These are phyloP conservation scores for Drosophila punjabiensis DNA, from an alignment of 1,140 invertebrate species.

Conservation along the genomic window DNA sequence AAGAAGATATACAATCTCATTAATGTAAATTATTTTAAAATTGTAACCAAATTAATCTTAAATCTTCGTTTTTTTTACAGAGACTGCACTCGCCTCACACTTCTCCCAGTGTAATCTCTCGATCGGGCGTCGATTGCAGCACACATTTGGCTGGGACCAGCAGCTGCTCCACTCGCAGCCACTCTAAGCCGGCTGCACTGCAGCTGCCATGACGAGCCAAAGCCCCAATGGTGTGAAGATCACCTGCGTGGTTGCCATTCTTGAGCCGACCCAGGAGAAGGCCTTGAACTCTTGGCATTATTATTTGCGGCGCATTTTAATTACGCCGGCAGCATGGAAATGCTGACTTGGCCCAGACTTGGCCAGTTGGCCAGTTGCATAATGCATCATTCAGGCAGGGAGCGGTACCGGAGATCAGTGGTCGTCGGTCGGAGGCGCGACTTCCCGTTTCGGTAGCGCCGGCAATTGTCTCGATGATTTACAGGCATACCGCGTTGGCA, in stretches of 20 bases:
- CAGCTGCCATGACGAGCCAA: constrained; percentile 56
- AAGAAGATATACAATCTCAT: not conserved
- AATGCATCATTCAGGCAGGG: constrained; percentile 50
- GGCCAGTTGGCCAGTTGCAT: constrained; percentile 34
- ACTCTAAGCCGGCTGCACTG: constrained; percentile 37
- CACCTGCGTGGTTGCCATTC: constrained; percentile 29
- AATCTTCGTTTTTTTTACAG: not conserved
- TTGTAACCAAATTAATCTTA: not conserved
- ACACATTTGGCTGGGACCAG: constrained; percentile 34
- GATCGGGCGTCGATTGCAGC: constrained; percentile 46
- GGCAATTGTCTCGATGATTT: constrained; percentile 75
- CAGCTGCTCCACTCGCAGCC: constrained; percentile 48
- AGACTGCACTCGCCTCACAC: not conserved
- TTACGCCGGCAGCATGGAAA: constrained; percentile 43
- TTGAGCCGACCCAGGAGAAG: constrained; percentile 30
- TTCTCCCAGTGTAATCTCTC: constrained; percentile 19
- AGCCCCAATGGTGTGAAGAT: constrained; percentile 21
- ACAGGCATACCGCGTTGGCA: constrained; percentile 48
- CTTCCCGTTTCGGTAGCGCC: constrained; percentile 69
- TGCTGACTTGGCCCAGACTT: constrained; percentile 32
- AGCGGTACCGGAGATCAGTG: constrained; percentile 8
- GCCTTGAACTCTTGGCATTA: constrained; percentile 77
- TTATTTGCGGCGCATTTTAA: constrained; percentile 63
- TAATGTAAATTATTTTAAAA: not conserved
- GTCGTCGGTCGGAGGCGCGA: constrained; percentile 38